Conservation (phyloP, 2,888 invertebrate genomes). For the Hydriomena furcata region DNA sequence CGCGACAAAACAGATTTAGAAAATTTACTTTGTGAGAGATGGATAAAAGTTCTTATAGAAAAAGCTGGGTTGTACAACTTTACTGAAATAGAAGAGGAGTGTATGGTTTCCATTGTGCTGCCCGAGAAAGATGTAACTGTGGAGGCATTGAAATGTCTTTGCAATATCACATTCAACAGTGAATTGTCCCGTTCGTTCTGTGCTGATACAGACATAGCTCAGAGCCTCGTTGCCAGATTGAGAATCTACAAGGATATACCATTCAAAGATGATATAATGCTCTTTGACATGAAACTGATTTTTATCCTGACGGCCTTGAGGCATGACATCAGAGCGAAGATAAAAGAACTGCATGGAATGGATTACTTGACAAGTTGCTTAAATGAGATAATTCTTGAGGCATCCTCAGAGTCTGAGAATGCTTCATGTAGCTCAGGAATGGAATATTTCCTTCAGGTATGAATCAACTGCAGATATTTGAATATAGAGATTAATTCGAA, state of each 20-base stretch:
- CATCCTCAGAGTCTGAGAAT: constrained; percentile 43
- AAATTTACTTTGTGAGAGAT: constrained; percentile 86
- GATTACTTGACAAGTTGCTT: constrained; percentile 87
- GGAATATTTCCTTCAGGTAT: constrained; percentile 54
- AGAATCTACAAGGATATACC: constrained; percentile 86
- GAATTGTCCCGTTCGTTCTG: constrained; percentile 70
- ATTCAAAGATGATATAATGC: constrained; percentile 88
- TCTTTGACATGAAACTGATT: constrained; percentile 93
- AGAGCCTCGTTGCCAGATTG: constrained; percentile 89
- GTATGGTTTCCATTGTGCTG: constrained; percentile 57
- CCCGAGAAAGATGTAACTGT: constrained; percentile 83
- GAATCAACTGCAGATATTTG: not conserved
- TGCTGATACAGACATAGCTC: constrained; percentile 85
- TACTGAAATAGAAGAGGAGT: constrained; percentile 60
- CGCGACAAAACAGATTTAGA: constrained; percentile 90
- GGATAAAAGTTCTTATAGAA: constrained; percentile 86
- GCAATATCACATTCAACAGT: constrained; percentile 93
- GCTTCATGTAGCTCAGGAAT: constrained; percentile 47
- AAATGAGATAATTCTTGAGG: constrained; percentile 84
- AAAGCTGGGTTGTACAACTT: constrained; percentile 85
- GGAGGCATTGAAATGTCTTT: constrained; percentile 94
- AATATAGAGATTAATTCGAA: too few relatives aligned
- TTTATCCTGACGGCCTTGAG: constrained; percentile 95
- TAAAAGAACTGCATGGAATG: constrained; percentile 88
- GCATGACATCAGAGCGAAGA: constrained; percentile 85